Conservation (phyloP, 2,888 invertebrate genomes). For the Epinotia nisella region DNA sequence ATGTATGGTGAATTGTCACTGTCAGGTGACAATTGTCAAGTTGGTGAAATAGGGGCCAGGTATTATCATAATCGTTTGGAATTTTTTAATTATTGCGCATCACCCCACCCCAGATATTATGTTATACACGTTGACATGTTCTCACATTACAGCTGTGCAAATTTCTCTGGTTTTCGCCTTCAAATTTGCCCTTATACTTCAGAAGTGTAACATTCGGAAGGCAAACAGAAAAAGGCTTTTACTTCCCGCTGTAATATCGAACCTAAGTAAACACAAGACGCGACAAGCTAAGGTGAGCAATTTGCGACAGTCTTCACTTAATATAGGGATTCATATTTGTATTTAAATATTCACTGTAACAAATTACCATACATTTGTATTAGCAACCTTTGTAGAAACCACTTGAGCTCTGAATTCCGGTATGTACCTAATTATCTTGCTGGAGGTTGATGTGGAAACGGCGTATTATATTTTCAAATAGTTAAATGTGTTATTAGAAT, state of each 20-base stretch:
- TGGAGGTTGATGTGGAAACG: not conserved
- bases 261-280: constrained; percentile 56
- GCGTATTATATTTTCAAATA: not conserved
- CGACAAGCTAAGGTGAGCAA: constrained; percentile 43
- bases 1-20: too few relatives aligned
- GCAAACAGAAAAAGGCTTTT: constrained; percentile 56
- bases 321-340: constrained; percentile 21
- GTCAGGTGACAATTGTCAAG: too few relatives aligned
- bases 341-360: constrained; percentile 26
- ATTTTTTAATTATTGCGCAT: not conserved
- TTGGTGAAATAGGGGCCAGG: too few relatives aligned
- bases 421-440: not conserved
- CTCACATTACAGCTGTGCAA: not conserved
- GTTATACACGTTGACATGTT: not conserved
- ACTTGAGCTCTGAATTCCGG: not conserved
- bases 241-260: constrained; percentile 53
- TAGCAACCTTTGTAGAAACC: not conserved
- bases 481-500: constrained; percentile 13
- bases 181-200: constrained; percentile 64
- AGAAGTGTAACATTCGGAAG: constrained; percentile 58
- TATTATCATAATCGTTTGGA: not conserved
- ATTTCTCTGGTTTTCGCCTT: constrained; percentile 40
- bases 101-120: not conserved
- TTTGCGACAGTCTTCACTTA: constrained; percentile 3
- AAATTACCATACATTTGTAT: not conserved